Base-by-base conservation (phyloP, 2,113 vertebrate genomes). In the Taxidea taxus region DNA sequence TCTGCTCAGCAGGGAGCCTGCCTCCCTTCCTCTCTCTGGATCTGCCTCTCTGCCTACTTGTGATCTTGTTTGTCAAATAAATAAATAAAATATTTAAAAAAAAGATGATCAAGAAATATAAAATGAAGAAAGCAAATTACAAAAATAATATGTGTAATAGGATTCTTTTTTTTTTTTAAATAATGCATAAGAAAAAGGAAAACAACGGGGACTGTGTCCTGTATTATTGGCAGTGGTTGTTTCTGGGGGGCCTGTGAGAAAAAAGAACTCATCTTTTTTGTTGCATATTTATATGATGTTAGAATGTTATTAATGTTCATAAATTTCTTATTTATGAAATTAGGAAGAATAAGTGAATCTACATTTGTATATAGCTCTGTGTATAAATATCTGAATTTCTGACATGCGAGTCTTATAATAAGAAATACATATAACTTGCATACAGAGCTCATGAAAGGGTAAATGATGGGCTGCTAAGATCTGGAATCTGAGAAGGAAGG, bases 121-220 rank as follows among this genome's bases (percentile, higher is more conserved):
- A 87, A 66, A 42, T 91, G 10, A 94, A 72, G 72, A 97, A 94
- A 92, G 15, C 20, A 64, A 89, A 14, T 42, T 97, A 27, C 51
- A 68, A 94, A 94, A 84, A 60, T 85, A 54, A 3, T 34, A 31
- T 56, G 6, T 83, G n/a, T 82, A 27, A 34, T 82, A 54, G 39
- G 29, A 75, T 60, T 4, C 21, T 96, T 13, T 16, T 25, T 64
- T 92, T 92, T 92, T 34, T 47, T 4, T 39, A 62, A 34, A 3
- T 44, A 34, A 86, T 60, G 14, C 8, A 34, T 16, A 64, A 74
- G 60, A 86, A 64, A 92, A 86, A 54, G 60, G 44, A 66, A 82
- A 97, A n/a, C 13, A 44, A 2, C 83, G 23, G 9, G 49, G 29
- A 25, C 51, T 27, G 37, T 12, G 1, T 72, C 3, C 6, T 11